Evolutionary conservation across 2,113 vertebrate species (phyloP).

Genomic region (Cardinalis cardinalis): DNA sequence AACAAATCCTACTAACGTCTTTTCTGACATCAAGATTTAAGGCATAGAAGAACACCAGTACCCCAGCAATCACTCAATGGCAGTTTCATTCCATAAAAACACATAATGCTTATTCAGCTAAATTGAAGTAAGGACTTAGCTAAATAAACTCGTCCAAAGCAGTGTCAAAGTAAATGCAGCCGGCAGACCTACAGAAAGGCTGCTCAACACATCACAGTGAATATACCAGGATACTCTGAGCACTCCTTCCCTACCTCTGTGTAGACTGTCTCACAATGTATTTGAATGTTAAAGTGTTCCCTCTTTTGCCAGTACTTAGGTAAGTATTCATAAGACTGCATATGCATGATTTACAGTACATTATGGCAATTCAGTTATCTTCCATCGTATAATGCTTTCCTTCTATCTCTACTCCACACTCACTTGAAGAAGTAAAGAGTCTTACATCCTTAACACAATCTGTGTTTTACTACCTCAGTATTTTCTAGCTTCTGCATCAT

Average conservation of each 20-base stretch:
- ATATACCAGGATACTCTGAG: background rate
- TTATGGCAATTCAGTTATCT: background rate
- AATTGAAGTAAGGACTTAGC: background rate
- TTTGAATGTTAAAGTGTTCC: background rate
- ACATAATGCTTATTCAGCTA: background rate
- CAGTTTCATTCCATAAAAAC: background rate
- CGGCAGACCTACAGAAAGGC: background rate
- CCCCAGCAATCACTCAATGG: background rate
- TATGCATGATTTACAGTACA: fast-evolving
- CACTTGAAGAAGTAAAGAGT: background rate
- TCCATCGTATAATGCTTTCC: fast-evolving
- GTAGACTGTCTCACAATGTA: background rate
- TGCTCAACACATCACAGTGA: background rate
- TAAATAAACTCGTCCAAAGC: background rate
- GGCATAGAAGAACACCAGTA: background rate
- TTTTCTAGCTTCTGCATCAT: background rate
- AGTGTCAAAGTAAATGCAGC: background rate
- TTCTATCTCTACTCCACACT: background rate
- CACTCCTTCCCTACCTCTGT: background rate
- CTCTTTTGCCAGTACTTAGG: background rate
- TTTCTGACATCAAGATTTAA: background rate
- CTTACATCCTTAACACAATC: background rate
- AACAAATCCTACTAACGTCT: background rate
- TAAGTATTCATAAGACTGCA: background rate
- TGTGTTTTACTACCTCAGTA: fast-evolving